Percentiles rank a stretch among this genome's conserved stretches.
Conservation (phyloP, 2,797 vertebrate species). For the Euthynnus affinis region DNA sequence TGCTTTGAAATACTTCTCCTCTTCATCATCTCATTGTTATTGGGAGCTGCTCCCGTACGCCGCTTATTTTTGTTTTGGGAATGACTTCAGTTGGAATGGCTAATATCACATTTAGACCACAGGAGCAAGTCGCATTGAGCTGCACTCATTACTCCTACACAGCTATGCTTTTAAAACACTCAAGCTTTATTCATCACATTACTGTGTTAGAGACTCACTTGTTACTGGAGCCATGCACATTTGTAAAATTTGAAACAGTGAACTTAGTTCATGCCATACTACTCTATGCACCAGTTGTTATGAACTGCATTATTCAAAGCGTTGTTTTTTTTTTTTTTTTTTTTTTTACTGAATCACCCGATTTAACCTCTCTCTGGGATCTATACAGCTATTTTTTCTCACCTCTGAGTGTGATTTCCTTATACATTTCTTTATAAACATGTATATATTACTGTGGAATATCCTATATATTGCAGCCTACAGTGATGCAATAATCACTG, state of each 20-base stretch:
- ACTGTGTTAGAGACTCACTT: neutral
- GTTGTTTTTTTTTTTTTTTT: no score
- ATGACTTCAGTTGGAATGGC: constrained; percentile 66
- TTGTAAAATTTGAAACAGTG: constrained; percentile 35
- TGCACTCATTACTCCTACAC: constrained; percentile 41
- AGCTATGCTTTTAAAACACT: constrained; percentile 29
- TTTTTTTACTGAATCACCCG: neutral
- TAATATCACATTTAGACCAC: constrained; percentile 68
- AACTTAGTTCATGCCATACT: constrained; percentile 4
- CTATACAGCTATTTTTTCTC: constrained; percentile 12
- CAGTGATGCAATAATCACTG: neutral
- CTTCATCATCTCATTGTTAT: constrained; percentile 77
- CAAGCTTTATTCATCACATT: constrained; percentile 23
- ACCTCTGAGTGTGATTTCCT: neutral
- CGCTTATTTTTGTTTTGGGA: constrained; percentile 63
- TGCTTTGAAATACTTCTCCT: constrained; percentile 60
- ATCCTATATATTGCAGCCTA: neutral
- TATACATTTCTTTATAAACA: neutral
- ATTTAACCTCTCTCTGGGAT: constrained; percentile 17
- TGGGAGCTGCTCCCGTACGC: constrained; percentile 51
- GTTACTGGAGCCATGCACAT: constrained; percentile 28
- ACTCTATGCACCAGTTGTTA: constrained; percentile 20
- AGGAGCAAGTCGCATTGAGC: constrained; percentile 43
- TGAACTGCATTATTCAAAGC: constrained; percentile 32
- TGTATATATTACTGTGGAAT: neutral